Base-by-base conservation (phyloP, 2,113 vertebrate species). In the Hiodon tergisus region DNA sequence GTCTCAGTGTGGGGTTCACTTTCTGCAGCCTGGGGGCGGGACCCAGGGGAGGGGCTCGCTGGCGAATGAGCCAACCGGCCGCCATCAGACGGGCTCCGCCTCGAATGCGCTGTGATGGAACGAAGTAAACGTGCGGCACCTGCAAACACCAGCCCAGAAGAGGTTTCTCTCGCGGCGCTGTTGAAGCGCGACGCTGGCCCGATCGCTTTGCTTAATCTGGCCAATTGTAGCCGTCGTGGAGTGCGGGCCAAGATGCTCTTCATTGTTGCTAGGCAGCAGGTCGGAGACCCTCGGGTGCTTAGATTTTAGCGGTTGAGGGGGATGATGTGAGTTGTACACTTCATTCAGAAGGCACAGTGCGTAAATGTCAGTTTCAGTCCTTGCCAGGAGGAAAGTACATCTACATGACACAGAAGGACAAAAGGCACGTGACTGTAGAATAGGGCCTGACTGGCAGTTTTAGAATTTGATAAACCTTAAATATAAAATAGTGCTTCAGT, bases 211-310 rank as follows among this genome's bases (percentile, higher is more conserved):
- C 31, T 31, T 31, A 31, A 31, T 31, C 31, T 31, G 31, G 31
- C 31, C 31, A 31, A 31, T 31, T 31, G 31, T 31, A 31, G 31
- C 31, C 31, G 31, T 31, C 31, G 2, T 31, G 31, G 31, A 31
- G 31, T 31, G 55, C 16, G 59, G 4, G 13, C 9, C 1, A 14
- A 31, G 7, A 54, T 3, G 13, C 31, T 55, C 31, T n/a, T 48
- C 5, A 2, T 69, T 17, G 11, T 55, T 2, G 31, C 31, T 69
- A 3, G 10, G 59, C 71, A 71, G 73, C 63, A 67, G 76, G 71
- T 73, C 62, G 69, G 69, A 57, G 73, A 54, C 78, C 73, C 70
- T 46, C 17, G 73, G 5, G 63, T 75, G 62, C 79, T 71, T 78
- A 51, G 57, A 73, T 62, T 57, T 68, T 54, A 59, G 69, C 61